Evolutionary conservation across 2,888 invertebrate species (phyloP).

Genomic region (Dynastes grantii): DNA sequence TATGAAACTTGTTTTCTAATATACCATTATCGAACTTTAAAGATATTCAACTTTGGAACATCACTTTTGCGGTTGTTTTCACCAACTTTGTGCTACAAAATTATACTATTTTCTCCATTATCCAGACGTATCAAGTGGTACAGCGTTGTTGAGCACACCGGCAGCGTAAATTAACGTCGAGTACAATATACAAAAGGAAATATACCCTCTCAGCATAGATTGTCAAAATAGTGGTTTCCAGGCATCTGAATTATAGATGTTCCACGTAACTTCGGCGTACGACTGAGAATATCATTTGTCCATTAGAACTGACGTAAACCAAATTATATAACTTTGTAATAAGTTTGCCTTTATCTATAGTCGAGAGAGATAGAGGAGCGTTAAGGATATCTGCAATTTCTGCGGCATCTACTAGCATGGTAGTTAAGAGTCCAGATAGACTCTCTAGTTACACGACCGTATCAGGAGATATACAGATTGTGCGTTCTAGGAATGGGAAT

Average conservation of each 20-base stretch:
- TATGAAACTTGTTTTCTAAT: too few relatives aligned
- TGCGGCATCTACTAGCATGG: not conserved
- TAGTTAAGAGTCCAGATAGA: constrained; percentile 17
- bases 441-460: not conserved
- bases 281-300: constrained; percentile 40
- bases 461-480: not conserved
- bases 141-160: not conserved
- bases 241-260: constrained; percentile 46
- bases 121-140: not conserved
- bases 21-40: too few relatives aligned
- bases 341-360: constrained; percentile 42
- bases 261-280: constrained; percentile 33
- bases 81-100: too few relatives aligned
- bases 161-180: not conserved
- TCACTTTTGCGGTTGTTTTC: too few relatives aligned
- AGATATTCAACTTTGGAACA: too few relatives aligned
- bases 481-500: not conserved
- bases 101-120: too few relatives aligned
- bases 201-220: constrained; percentile 8
- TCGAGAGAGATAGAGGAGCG: constrained; percentile 12
- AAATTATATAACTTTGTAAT: constrained; percentile 46
- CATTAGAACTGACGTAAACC: constrained; percentile 46
- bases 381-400: constrained; percentile 29
- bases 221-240: constrained; percentile 43
- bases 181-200: constrained; percentile 3